Evolutionary conservation across 1,140 invertebrate genomes (phyloP), one percentile per base, ranked within the genome.

Genomic region (Drosophila trapezifrons): DNA sequence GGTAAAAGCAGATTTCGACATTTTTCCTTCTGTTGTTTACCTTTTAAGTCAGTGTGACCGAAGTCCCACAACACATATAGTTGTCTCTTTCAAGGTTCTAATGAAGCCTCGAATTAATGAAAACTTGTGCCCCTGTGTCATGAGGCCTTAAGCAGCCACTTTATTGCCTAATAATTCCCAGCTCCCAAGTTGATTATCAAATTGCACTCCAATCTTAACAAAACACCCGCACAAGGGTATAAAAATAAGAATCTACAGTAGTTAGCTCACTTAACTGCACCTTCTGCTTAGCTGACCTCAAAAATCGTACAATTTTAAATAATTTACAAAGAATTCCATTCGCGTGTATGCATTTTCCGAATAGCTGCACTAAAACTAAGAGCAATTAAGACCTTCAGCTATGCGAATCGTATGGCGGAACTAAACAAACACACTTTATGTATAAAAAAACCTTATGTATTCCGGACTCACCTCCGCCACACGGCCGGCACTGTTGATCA

Each of bases 401-500:
- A 18, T 7, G 46, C 25, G 9, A 17, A 49, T 27, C 46, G 25
- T 29, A 29, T 9, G 43, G 18, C 43, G 13, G 7, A 15, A 10
- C 42, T 20, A 2, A 45, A n/a, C 13, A 32, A 15, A 20, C 15
- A 20, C 35, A 0, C 15, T n/a, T 1, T 2, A 37, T 3, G 1
- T 22, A 40, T n/a, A 40, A n/a, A 38, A 55, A 12, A 22, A n/a
- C n/a, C 18, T n/a, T 12, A 57, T 54, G 20, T 1, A 40, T 18
- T 10, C 13, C 22, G 4, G 1, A 43, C 70, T 47, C 51, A 95
- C 91, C 62, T 93, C 92, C 4, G 82, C 90, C 7, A 95, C 85
- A 25, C 92, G 91, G 18, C 93, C 86, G 13, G 95, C 92, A 22
- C 92, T 91, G 4, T 92, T 65, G 15, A 95, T 93, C 62, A 93